Conservation (phyloP, 1,140 invertebrate genomes). For the Drosophila funebris region DNA sequence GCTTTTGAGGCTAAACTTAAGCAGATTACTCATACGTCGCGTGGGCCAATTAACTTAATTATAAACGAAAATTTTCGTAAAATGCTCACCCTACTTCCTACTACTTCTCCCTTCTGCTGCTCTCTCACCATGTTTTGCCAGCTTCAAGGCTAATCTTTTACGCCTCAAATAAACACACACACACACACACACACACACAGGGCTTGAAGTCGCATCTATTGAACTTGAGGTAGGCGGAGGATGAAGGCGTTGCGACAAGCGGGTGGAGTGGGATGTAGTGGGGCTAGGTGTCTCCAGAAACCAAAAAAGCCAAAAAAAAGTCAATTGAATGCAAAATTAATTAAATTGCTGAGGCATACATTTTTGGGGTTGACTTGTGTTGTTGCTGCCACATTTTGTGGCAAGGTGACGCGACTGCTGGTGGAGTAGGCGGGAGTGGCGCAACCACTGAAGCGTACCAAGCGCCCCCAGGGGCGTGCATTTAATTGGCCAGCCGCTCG, state of each 20-base stretch:
- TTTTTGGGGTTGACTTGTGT: background rate
- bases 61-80: constrained; percentile 30
- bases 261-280: background rate
- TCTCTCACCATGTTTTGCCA: background rate
- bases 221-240: constrained; percentile 15
- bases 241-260: background rate
- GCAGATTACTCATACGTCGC: constrained; percentile 70
- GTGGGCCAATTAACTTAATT: constrained; percentile 63
- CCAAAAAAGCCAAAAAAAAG: background rate
- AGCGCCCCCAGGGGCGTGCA: constrained; percentile 28
- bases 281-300: too few species aligned
- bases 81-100: background rate
- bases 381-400: background rate
- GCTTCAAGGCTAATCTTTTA: constrained; percentile 11
- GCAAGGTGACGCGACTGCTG: background rate
- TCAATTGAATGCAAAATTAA: constrained; percentile 44
- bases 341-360: constrained; percentile 30
- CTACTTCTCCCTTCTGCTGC: background rate
- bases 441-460: constrained; percentile 47
- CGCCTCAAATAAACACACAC: too few species aligned
- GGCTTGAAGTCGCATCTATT: constrained; percentile 25
- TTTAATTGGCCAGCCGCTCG: constrained; percentile 45
- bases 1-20: constrained; percentile 32
- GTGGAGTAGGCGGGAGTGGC: background rate
- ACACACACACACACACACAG: too few species aligned